These are phyloP conservation scores for Saccopteryx bilineata DNA, from an alignment of 2,113 vertebrate genomes.

Conservation along the genomic window DNA sequence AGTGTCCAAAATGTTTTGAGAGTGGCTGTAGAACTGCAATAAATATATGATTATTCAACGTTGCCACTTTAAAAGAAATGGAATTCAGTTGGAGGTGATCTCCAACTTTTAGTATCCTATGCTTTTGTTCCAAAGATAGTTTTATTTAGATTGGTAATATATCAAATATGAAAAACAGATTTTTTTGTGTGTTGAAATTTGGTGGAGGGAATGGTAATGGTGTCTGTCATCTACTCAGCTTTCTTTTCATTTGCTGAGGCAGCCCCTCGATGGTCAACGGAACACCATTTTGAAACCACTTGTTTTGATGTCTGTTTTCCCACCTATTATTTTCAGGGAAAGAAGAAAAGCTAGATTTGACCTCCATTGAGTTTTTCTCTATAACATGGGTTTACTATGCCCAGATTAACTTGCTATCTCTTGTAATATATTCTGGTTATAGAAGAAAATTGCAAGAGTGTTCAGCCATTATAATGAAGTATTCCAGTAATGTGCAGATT, in stretches of 20 bases:
- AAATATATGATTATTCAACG: not conserved
- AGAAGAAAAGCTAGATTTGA: not conserved
- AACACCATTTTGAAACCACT: not conserved
- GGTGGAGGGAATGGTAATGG: not conserved
- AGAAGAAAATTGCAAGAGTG: not conserved
- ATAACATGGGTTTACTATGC: not conserved
- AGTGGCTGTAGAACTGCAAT: not conserved
- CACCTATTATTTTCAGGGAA: not conserved
- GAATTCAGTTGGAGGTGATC: not conserved
- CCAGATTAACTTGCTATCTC: not conserved
- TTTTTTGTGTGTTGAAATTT: not conserved
- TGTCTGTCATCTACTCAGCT: not conserved
- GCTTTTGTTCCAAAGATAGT: not conserved
- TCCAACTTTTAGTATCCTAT: not conserved
- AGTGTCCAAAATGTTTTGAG: not conserved
- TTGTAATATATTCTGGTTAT: not conserved
- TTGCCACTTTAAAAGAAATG: not conserved
- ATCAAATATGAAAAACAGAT: not conserved
- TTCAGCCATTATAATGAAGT: not conserved
- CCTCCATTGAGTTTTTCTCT: not conserved
- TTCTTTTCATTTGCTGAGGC: not conserved
- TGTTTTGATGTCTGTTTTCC: not conserved
- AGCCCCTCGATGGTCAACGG: rapidly evolving
- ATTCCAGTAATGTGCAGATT: not conserved
- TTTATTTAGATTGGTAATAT: not conserved